These are phyloP conservation scores for Scaptodrosophila lebanonensis DNA, from an alignment of 1,140 invertebrate species.

Conservation along the genomic window DNA sequence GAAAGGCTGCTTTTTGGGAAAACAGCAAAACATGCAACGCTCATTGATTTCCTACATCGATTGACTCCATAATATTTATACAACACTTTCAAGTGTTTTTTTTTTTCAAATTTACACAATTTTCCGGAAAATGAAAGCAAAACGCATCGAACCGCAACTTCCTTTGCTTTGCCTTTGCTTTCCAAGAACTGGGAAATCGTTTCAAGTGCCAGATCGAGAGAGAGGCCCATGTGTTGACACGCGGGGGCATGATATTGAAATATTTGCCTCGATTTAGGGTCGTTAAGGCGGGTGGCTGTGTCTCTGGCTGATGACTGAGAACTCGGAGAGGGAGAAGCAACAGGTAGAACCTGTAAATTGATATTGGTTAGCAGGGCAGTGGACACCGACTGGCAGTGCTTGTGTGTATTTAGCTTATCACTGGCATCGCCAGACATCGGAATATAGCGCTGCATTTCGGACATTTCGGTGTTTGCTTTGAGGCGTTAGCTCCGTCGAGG, in stretches of 20 bases:
- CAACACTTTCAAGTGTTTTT: slow-evolving; percentile 52
- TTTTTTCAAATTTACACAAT: slow-evolving; percentile 11
- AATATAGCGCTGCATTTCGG: slow-evolving; percentile 30
- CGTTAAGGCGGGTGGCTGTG: too few species aligned
- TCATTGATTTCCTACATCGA: neutral
- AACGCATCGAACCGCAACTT: too few species aligned
- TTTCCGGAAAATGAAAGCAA: slow-evolving; percentile 47
- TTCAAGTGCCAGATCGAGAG: slow-evolving; percentile 24
- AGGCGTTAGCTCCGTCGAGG: slow-evolving; percentile 1
- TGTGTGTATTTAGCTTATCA: slow-evolving; percentile 61
- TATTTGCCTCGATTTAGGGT: slow-evolving; percentile 50
- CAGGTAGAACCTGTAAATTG: slow-evolving; percentile 54
- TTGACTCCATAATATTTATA: slow-evolving; percentile 48
- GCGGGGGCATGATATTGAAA: slow-evolving; percentile 40
- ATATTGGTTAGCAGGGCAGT: slow-evolving; percentile 26
- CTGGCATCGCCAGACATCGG: slow-evolving; percentile 43
- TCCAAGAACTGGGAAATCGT: slow-evolving; percentile 42
- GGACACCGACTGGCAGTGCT: slow-evolving; percentile 6
- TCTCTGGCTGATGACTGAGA: too few species aligned
- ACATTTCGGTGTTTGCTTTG: slow-evolving; percentile 7
- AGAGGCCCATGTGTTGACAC: slow-evolving; percentile 34
- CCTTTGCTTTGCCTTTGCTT: slow-evolving; percentile 32
- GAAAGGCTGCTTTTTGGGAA: too few species aligned
- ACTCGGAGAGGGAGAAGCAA: neutral
- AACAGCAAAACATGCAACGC: too few species aligned